A percentile compares a stretch with the other conserved stretches of the same genome.
These are phyloP conservation scores for Diachasmimorpha longicaudata DNA, from an alignment of 1,140 invertebrate genomes.

Conservation along the genomic window DNA sequence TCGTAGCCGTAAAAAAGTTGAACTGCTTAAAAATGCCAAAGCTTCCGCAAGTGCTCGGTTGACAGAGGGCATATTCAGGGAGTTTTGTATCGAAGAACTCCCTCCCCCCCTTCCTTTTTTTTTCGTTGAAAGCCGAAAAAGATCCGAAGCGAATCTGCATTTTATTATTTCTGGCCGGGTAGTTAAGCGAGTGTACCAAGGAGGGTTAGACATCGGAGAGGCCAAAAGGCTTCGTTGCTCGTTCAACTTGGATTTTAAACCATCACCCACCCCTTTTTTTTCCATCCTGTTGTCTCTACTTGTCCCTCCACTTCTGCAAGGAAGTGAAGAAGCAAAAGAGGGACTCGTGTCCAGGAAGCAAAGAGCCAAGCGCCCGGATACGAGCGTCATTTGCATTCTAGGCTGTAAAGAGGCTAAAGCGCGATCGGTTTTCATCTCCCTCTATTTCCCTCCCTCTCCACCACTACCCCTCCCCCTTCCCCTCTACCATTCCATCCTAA, in stretches of 20 bases:
- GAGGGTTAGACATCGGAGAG: background rate
- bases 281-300: slow-evolving; percentile 24
- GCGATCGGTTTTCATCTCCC: slow-evolving; percentile 37
- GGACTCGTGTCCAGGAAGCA: slow-evolving; percentile 38
- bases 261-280: slow-evolving; percentile 4
- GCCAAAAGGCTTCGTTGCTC: slow-evolving; percentile 17
- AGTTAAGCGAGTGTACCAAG: slow-evolving; percentile 42
- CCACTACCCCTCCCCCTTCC: background rate
- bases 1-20: slow-evolving; percentile 17
- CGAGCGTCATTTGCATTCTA: slow-evolving; percentile 53
- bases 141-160: slow-evolving; percentile 46
- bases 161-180: slow-evolving; percentile 55
- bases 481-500: slow-evolving; percentile 27
- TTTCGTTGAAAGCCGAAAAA: slow-evolving; percentile 13
- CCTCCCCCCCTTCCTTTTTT: too few species aligned
- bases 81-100: background rate
- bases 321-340: slow-evolving; percentile 5
- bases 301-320: slow-evolving; percentile 22
- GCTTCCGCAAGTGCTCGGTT: slow-evolving; percentile 15
- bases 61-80: background rate
- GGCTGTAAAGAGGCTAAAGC: slow-evolving; percentile 48
- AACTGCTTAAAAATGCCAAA: slow-evolving; percentile 31
- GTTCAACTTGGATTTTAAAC: slow-evolving; percentile 17
- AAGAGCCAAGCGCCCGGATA: slow-evolving; percentile 45
- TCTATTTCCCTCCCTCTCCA: slow-evolving; percentile 3